Percentiles rank a stretch among this genome's conserved stretches.
Evolutionary conservation across 2,797 vertebrate species (phyloP).

Genomic region (Dipus sagitta): DNA sequence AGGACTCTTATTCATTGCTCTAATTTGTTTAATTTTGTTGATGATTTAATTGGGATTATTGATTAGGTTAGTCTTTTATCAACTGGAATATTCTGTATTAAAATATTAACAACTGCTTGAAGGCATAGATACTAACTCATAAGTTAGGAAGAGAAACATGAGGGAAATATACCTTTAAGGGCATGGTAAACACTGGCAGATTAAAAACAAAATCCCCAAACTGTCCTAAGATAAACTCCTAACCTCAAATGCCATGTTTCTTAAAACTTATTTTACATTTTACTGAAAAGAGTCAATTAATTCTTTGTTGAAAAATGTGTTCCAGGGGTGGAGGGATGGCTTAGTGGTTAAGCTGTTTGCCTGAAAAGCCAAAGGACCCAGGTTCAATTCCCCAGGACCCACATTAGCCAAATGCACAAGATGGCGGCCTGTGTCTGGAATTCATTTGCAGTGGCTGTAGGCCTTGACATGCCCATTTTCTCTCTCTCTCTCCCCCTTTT

Average conservation of each 20-base stretch:
- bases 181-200: background rate
- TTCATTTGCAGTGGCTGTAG: no score
- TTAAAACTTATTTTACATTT: slow-evolving; percentile 55
- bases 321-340: no score
- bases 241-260: slow-evolving; percentile 10
- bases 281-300: slow-evolving; percentile 50
- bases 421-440: no score
- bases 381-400: no score
- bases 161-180: slow-evolving; percentile 8
- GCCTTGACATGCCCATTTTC: no score
- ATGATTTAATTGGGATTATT: background rate
- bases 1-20: background rate
- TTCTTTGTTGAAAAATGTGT: slow-evolving; percentile 10
- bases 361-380: no score
- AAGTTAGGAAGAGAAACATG: slow-evolving; percentile 24
- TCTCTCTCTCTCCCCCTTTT: no score
- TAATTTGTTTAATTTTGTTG: slow-evolving; percentile 14
- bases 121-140: background rate
- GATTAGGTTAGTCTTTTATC: background rate
- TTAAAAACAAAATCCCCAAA: background rate
- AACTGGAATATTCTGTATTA: slow-evolving; percentile 26
- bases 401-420: no score
- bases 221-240: background rate
- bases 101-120: slow-evolving; percentile 19
- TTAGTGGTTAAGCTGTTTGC: no score